Conservation (phyloP, 2,888 invertebrate species). For the Phoenoteleia sp. region DNA sequence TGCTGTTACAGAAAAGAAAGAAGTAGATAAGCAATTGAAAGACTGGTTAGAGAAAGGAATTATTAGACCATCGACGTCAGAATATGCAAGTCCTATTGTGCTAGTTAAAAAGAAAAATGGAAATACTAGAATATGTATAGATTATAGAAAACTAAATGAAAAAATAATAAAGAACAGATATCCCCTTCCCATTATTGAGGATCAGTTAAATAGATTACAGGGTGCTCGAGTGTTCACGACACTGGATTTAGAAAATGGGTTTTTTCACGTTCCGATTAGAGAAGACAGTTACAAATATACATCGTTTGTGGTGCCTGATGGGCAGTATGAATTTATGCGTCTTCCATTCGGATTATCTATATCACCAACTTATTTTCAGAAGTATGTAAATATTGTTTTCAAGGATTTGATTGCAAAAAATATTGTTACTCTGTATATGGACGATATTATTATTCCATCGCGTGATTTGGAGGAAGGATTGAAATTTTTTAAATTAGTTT, state of each 20-base stretch:
- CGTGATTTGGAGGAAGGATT: neutral
- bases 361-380: neutral
- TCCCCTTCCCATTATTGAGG: too few species aligned
- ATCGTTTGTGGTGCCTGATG: neutral
- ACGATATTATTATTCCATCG: slow-evolving; percentile 34
- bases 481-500: neutral
- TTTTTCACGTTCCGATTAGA: neutral
- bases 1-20: too few species aligned
- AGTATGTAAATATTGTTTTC: neutral
- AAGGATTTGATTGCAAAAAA: neutral
- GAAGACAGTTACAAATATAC: neutral
- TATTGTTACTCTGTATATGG: neutral
- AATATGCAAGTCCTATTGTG: too few species aligned
- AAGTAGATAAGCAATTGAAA: too few species aligned
- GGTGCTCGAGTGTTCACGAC: neutral
- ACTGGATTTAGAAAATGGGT: neutral
- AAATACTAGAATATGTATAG: too few species aligned
- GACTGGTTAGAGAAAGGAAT: too few species aligned
- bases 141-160: too few species aligned
- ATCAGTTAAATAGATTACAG: too few species aligned
- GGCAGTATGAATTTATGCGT: neutral
- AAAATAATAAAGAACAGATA: too few species aligned
- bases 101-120: too few species aligned
- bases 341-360: neutral
- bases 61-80: too few species aligned